Conservation (phyloP, 1,140 invertebrate genomes). For the Drosophila simulans region DNA sequence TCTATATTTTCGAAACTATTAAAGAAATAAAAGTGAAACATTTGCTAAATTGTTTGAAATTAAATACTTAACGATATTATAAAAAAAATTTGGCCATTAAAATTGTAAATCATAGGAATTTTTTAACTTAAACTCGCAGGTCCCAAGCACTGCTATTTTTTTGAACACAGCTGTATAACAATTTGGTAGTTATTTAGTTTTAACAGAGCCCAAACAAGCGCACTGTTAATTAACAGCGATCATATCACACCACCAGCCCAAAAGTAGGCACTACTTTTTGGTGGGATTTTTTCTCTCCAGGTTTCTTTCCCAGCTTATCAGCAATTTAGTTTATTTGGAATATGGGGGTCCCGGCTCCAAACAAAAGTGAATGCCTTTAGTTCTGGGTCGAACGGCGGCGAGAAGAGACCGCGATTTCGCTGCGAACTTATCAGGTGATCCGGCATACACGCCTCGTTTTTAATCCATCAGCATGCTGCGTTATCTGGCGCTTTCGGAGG, state of each 20-base stretch:
- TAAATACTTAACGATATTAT: too few relatives aligned
- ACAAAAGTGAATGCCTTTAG: constrained; percentile 24
- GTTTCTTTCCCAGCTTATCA: constrained; percentile 36
- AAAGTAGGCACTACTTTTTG: constrained; percentile 6
- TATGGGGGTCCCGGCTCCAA: constrained; percentile 39
- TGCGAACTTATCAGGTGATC: constrained; percentile 30
- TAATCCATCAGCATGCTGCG: constrained; percentile 67
- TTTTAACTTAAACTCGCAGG: too few relatives aligned
- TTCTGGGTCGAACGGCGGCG: constrained; percentile 32
- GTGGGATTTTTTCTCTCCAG: neutral
- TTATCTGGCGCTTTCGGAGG: constrained; percentile 41
- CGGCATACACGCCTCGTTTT: constrained; percentile 16
- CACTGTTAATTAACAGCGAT: constrained; percentile 9
- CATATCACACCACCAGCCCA: neutral
- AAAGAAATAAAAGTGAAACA: too few relatives aligned
- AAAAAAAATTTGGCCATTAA: too few relatives aligned
- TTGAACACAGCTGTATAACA: too few relatives aligned
- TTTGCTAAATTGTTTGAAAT: too few relatives aligned
- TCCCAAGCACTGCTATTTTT: too few relatives aligned
- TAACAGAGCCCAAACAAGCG: neutral
- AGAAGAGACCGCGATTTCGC: constrained; percentile 8
- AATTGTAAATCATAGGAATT: too few relatives aligned
- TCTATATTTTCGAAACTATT: too few relatives aligned
- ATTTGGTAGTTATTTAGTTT: neutral
- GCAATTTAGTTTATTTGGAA: neutral